A percentile compares a stretch with the other conserved stretches of the same genome.
Conservation (phyloP, 1,140 invertebrate species). For the Lepidurus apus region DNA sequence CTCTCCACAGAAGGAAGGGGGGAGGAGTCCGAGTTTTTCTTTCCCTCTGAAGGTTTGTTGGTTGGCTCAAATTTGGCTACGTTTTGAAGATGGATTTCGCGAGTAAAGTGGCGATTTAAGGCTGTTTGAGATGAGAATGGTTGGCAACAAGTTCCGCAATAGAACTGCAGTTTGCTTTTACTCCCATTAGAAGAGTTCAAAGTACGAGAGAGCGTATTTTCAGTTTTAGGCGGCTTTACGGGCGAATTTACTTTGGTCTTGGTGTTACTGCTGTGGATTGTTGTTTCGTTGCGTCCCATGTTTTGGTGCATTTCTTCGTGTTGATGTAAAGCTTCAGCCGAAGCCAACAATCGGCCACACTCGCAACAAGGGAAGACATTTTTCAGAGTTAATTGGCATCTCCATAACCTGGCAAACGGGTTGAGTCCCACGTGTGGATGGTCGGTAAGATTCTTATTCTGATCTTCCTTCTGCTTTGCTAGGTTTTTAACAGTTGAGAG, state of each 20-base stretch:
- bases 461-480: neutral
- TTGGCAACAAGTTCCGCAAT: neutral
- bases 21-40: neutral
- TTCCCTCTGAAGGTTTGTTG: neutral
- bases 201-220: too few species aligned
- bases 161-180: neutral
- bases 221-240: too few species aligned
- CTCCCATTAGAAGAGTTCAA: neutral
- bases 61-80: neutral
- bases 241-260: neutral
- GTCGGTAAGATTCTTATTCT: neutral
- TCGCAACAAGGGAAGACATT: neutral
- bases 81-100: neutral
- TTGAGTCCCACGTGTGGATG: neutral
- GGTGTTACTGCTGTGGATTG: neutral
- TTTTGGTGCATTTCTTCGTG: neutral
- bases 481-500: neutral
- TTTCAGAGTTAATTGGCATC: neutral
- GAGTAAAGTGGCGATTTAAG: neutral
- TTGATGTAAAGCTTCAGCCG: neutral
- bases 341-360: neutral
- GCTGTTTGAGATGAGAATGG: neutral
- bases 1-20: neutral
- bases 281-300: neutral
- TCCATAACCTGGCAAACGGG: constrained; percentile 9